Evolutionary conservation across 2,113 vertebrate species (phyloP).

Genomic region (Phaetusa simplex): DNA sequence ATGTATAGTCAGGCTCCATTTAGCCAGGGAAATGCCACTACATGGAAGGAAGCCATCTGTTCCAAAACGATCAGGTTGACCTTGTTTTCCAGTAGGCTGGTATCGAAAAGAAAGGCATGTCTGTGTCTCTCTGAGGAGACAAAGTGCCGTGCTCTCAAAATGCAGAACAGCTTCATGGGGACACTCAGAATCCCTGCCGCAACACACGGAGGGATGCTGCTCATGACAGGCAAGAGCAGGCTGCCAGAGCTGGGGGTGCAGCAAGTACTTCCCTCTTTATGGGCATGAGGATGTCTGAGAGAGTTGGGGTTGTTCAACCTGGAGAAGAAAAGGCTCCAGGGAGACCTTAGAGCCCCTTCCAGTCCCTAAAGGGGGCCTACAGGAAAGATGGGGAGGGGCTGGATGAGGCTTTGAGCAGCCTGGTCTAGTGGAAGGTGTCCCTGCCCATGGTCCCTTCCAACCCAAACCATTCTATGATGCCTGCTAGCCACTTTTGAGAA

Average conservation of each 20-base stretch:
- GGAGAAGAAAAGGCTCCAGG: background rate
- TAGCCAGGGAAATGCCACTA: background rate
- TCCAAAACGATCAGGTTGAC: constrained; percentile 2
- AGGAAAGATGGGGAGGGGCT: background rate
- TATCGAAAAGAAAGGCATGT: background rate
- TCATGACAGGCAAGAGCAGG: accelerated
- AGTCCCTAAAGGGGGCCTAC: background rate
- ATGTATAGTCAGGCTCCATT: background rate
- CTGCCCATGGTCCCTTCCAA: background rate
- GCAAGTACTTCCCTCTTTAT: background rate
- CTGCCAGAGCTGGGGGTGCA: background rate
- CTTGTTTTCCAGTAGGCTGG: background rate
- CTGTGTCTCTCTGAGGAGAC: background rate
- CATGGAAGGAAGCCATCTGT: constrained; percentile 31
- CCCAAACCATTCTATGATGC: background rate
- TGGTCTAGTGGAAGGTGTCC: background rate
- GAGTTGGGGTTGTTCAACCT: background rate
- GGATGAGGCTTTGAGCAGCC: background rate
- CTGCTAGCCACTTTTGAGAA: background rate
- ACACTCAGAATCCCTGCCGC: background rate
- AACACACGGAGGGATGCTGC: accelerated
- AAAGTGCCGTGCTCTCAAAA: background rate
- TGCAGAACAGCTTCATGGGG: background rate
- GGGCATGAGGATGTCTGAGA: background rate
- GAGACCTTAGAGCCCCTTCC: background rate